Base-by-base conservation (phyloP, 2,797 vertebrate genomes). In the Rachycentron canadum region DNA sequence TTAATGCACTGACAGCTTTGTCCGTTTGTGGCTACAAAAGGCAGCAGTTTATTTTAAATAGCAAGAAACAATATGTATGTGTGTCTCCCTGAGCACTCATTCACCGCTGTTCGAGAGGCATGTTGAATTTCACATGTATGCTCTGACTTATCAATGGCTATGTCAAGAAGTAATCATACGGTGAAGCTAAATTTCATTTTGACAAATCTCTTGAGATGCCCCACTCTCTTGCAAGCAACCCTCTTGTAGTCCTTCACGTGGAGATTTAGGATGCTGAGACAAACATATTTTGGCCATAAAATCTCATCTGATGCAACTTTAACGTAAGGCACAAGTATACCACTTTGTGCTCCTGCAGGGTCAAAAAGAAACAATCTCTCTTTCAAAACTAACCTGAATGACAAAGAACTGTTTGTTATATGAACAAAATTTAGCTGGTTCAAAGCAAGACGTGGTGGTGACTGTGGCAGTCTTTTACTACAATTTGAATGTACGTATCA, bases 161-260 rank as follows among this genome's bases (percentile, higher is more conserved):
- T 14, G 11, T 16, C 30, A 69, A 26, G 63, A 60, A 11, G 16
- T 13, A 47, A 69, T 53, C 68, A 58, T 28, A 41, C 30, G 53
- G 50, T 13, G 25, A 16, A 47, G 79, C 34, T 32, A 45, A 65
- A 67, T 81, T 80, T 75, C 7, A 71, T 68, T 71, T 52, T 32
- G 45, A 70, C 52, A 73, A 36, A 69, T 72, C 76, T 58, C 59
- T 30, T 0, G 28, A 76, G 69, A 78, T 1, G 26, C 50, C 50
- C 17, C 13, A 2, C 34, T 62, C 28, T 34, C 36, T 50, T 57
- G 59, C 49, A 41, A 23, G 66, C 55, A 63, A 50, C 38, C 53
- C 8, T 59, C 67, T 36, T 5, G 0, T 19, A 7, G 49, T 63
- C 60, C 69, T 55, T 52, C 57, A 70, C 23, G 32, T 34, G 28